Conservation (phyloP, 2,113 vertebrate species). For the Pelodiscus sinensis region DNA sequence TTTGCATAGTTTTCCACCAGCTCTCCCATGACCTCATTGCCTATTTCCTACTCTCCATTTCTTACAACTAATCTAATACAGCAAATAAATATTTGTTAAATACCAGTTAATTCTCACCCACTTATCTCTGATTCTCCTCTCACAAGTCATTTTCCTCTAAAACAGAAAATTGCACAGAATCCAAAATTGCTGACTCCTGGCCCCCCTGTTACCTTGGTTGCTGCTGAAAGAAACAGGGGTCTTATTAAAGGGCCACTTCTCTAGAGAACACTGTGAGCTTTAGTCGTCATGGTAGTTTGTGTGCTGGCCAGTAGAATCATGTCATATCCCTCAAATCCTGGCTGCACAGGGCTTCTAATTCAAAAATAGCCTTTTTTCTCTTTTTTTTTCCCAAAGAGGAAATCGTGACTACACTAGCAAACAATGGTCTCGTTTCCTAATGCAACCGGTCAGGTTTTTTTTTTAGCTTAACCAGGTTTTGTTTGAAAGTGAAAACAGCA, state of each 20-base stretch:
- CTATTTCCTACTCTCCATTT: background rate
- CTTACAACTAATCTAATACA: background rate
- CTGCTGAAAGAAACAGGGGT: background rate
- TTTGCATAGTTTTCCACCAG: background rate
- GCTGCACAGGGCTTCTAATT: background rate
- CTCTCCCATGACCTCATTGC: background rate
- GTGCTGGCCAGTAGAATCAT: background rate
- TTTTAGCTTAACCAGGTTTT: background rate
- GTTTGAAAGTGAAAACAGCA: background rate
- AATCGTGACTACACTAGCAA: background rate
- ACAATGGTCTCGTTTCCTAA: background rate
- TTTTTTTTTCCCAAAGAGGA: background rate
- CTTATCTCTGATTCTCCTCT: background rate
- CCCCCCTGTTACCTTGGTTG: background rate
- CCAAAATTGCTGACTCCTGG: background rate
- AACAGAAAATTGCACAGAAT: background rate
- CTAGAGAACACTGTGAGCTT: background rate
- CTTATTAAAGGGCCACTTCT: background rate
- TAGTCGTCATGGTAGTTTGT: background rate
- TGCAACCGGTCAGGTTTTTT: fast-evolving
- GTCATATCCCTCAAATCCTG: background rate
- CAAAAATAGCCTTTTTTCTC: background rate
- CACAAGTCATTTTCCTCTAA: background rate
- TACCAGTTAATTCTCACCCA: background rate
- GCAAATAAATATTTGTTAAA: background rate